Evolutionary conservation across 2,113 vertebrate species (phyloP), one percentile per base, ranked within the genome.

Genomic region (Leucoraja erinaceus): DNA sequence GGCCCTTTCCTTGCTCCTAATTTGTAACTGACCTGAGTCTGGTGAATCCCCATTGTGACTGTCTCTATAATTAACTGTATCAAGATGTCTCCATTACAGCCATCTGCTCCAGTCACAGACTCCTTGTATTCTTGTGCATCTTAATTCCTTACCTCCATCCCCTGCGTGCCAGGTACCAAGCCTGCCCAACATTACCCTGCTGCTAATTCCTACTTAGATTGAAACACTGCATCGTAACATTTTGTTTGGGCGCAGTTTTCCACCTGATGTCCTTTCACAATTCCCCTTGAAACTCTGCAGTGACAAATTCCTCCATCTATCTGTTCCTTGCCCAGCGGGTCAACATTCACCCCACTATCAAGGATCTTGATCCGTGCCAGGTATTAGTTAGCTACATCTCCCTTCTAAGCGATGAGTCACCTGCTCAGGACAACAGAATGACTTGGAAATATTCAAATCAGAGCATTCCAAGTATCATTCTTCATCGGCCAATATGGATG

Each of bases 21-120:
- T 88, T 88, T 88, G 83, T 88, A 88, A 88, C 59, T 66, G 59
- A 88, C 59, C 83, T 88, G 8, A 88, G 59, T 66, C n/a, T 63
- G 83, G 63, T 63, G 14, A 63, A 88, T 88, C 61, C 59, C 6
- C 59, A 31, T 28, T 63, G 59, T 59, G 56, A 88, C 28, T 86
- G 83, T 7, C 56, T 66, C 59, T n/a, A 77, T 33, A 77, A 33
- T 33, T 88, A 66, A 63, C n/a, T 18, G n/a, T 12, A 88, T 88
- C 83, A 59, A 88, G 59, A 84, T 84, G 28, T 88, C 83, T 88
- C 31, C 59, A 88, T 88, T 63, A 88, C 28, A 31, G 59, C 28
- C 59, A 88, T 66, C 59, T 88, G 83, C 59, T 88, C 83, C 31
- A 14, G 59, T 31, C 59, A 63, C 28, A 8, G 31, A 88, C 59